Percentiles rank a stretch among this genome's conserved stretches.
Conservation (phyloP, 2,797 vertebrate genomes). For the Heterohyrax brucei region DNA sequence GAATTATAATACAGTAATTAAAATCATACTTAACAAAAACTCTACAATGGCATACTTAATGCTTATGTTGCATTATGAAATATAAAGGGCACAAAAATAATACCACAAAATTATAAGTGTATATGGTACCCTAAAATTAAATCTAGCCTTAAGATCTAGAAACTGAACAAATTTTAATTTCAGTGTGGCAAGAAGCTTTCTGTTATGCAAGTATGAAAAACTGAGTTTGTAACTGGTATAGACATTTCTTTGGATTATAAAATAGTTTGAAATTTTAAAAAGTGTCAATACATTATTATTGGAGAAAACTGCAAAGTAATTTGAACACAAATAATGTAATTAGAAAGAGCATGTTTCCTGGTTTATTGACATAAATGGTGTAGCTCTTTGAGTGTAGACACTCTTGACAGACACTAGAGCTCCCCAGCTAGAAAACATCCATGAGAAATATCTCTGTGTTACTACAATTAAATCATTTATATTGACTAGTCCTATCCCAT, state of each 20-base stretch:
- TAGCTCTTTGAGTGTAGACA: not conserved
- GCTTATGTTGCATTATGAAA: not conserved
- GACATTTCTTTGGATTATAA: not conserved
- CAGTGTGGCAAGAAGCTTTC: not conserved
- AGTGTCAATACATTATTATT: not conserved
- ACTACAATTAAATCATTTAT: not conserved
- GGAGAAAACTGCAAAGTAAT: not conserved
- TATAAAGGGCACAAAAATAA: not conserved
- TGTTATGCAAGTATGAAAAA: not conserved
- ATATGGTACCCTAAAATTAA: not conserved
- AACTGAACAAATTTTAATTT: slow-evolving; percentile 4
- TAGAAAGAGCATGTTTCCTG: not conserved
- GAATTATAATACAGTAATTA: not conserved
- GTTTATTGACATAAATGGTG: not conserved
- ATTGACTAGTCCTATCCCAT: not conserved
- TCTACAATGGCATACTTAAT: not conserved
- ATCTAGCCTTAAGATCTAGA: not conserved
- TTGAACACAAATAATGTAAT: not conserved
- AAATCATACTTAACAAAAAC: not conserved
- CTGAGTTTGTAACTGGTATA: slow-evolving; percentile 2
- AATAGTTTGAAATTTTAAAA: slow-evolving; percentile 66
- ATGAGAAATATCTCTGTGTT: not conserved
- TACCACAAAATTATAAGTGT: not conserved
- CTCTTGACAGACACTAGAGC: not conserved
- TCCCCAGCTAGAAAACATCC: not conserved